Conservation (phyloP, 2,888 invertebrate species). For the Eudasyphora cyanicolor region DNA sequence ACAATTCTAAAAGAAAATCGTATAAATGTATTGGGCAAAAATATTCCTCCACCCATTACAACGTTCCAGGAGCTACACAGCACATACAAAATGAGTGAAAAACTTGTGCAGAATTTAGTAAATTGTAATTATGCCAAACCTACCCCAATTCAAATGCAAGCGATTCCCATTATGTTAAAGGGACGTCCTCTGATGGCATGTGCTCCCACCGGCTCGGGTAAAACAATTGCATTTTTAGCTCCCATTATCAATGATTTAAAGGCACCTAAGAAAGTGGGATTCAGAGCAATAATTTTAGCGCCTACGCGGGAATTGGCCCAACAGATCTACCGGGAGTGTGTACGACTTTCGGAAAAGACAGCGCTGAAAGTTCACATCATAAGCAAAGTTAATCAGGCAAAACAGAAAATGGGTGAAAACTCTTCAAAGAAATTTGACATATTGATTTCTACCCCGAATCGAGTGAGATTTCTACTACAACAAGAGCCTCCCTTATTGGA, state of each 20-base stretch:
- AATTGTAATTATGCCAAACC: conserved; percentile 88
- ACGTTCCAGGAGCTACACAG: conserved; percentile 85
- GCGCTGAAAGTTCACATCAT: conserved; percentile 89
- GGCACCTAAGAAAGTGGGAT: conserved; percentile 86
- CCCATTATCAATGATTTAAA: conserved; percentile 91
- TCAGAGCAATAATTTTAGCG: conserved; percentile 92
- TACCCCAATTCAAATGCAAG: conserved; percentile 96
- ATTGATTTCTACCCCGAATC: conserved; percentile 96
- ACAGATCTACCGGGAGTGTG: conserved; percentile 92
- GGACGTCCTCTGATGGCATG: conserved; percentile 93
- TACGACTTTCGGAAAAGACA: conserved; percentile 87
- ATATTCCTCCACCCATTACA: conserved; percentile 88
- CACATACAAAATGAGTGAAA: conserved; percentile 81
- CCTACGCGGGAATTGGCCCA: conserved; percentile 97
- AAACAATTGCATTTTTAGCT: conserved; percentile 95
- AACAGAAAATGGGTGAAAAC: conserved; percentile 87
- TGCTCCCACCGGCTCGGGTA: conserved; percentile 98
- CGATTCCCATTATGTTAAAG: conserved; percentile 93
- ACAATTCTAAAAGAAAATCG: conserved; percentile 87
- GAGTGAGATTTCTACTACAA: conserved; percentile 90
- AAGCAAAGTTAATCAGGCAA: conserved; percentile 88
- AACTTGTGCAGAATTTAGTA: conserved; percentile 85
- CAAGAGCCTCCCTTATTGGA: conserved; percentile 88
- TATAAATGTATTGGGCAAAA: conserved; percentile 89
- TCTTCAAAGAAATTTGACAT: conserved; percentile 90